These are phyloP conservation scores for Phragmatobia fuliginosa DNA, from an alignment of 2,888 invertebrate genomes.

Conservation along the genomic window DNA sequence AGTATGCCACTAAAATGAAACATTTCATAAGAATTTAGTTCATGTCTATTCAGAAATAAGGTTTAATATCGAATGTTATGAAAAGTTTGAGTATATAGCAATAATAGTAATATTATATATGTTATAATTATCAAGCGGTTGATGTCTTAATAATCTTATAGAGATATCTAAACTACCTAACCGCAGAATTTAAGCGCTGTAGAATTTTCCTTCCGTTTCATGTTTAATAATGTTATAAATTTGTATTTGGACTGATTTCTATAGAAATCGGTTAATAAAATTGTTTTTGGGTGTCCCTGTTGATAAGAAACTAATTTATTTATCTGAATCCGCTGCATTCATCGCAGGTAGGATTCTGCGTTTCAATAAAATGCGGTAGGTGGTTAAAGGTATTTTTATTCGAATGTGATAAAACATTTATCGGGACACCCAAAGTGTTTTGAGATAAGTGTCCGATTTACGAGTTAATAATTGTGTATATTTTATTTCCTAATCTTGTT, in stretches of 20 bases:
- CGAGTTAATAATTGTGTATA: slow-evolving; percentile 33
- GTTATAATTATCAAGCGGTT: slow-evolving; percentile 43
- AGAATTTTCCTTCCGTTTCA: slow-evolving; percentile 2
- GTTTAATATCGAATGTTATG: slow-evolving; percentile 8
- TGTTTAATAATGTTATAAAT: slow-evolving; percentile 5
- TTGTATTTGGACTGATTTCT: slow-evolving; percentile 4
- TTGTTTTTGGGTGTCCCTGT: slow-evolving; percentile 16
- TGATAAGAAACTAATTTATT: slow-evolving; percentile 19
- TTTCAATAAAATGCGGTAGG: slow-evolving; percentile 20
- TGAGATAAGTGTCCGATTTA: slow-evolving; percentile 33
- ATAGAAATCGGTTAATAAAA: slow-evolving; percentile 1
- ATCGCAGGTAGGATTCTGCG: not conserved
- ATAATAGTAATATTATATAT: slow-evolving; percentile 28
- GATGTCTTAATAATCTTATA: slow-evolving; percentile 42
- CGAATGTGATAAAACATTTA: slow-evolving; percentile 23
- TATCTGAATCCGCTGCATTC: slow-evolving; percentile 5
- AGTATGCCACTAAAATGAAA: not conserved
- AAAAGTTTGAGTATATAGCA: slow-evolving; percentile 3
- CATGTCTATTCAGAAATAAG: not conserved
- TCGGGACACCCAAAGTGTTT: slow-evolving; percentile 45
- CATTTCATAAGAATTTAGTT: slow-evolving; percentile 5
- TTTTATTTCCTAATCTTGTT: slow-evolving; percentile 21
- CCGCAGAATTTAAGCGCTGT: slow-evolving; percentile 29
- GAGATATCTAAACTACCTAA: slow-evolving; percentile 22
- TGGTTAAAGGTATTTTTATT: slow-evolving; percentile 32